Conservation (phyloP, 2,888 invertebrate species). For the Acrocyrtus sp. region DNA sequence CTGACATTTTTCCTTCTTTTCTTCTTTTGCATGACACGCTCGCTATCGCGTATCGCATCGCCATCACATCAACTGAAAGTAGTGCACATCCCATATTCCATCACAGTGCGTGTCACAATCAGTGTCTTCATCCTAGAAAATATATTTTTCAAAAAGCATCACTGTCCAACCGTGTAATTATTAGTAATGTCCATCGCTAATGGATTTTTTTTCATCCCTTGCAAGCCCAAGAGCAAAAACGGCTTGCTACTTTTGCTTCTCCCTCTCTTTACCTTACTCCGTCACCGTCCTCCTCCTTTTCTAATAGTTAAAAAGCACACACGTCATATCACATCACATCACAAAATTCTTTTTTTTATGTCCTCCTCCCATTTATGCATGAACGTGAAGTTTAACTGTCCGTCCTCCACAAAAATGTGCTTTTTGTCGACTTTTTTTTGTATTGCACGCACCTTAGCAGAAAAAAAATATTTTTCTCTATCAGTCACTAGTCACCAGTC, state of each 20-base stretch:
- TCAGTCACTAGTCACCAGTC: no score
- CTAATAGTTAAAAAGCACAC: constrained; percentile 32
- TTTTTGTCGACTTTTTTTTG: no score
- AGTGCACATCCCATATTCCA: neutral
- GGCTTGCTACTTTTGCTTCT: no score
- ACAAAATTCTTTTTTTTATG: neutral
- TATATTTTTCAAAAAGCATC: constrained; percentile 42
- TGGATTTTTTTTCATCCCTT: constrained; percentile 57
- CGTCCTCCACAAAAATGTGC: no score
- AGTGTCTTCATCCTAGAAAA: constrained; percentile 29
- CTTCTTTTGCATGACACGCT: no score
- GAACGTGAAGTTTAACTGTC: neutral
- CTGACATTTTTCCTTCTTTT: no score
- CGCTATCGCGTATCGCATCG: neutral
- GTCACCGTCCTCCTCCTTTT: no score
- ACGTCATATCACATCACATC: constrained; percentile 33
- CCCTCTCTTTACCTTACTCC: no score
- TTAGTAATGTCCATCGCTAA: constrained; percentile 57
- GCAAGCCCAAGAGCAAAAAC: constrained; percentile 46
- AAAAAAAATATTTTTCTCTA: no score
- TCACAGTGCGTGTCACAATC: constrained; percentile 41
- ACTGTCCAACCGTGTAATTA: constrained; percentile 55
- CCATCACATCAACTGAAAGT: constrained; percentile 12
- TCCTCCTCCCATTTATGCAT: neutral
- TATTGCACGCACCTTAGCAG: no score